Conservation (phyloP, 2,888 invertebrate species). For the Noctuana brunneofusca region DNA sequence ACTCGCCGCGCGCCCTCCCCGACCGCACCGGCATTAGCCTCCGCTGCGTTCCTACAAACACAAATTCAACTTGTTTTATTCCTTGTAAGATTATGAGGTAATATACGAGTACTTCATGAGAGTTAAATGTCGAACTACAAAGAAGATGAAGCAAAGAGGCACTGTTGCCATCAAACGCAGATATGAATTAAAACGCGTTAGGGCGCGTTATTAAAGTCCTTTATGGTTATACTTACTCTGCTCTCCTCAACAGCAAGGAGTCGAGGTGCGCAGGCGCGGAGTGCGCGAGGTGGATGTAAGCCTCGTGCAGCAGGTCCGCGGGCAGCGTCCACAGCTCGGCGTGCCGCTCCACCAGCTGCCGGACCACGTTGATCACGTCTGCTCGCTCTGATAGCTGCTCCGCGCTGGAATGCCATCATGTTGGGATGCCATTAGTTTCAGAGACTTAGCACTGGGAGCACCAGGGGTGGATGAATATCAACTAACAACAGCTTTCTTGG, state of each 20-base stretch:
- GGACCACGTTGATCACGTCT: constrained; percentile 95
- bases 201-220: no score
- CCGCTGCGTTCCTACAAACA: constrained; percentile 28
- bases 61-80: background rate
- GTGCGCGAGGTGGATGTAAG: constrained; percentile 93
- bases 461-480: no score
- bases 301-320: constrained; percentile 92
- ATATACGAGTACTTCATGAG: no score
- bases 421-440: no score
- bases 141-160: background rate
- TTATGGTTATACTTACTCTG: constrained; percentile 11
- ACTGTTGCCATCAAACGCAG: background rate
- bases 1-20: constrained; percentile 70
- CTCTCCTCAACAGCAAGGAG: constrained; percentile 80
- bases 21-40: constrained; percentile 33
- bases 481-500: no score
- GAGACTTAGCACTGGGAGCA: no score
- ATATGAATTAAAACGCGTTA: background rate
- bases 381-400: constrained; percentile 91
- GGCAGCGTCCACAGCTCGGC: constrained; percentile 86
- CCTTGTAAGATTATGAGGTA: no score
- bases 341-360: constrained; percentile 84
- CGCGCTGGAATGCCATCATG: constrained; percentile 59
- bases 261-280: constrained; percentile 92
- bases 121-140: no score